phyloP scores from a whole-genome alignment of 2,797 vertebrate genomes.

The Cynodonichthys magdalenae region DNA sequence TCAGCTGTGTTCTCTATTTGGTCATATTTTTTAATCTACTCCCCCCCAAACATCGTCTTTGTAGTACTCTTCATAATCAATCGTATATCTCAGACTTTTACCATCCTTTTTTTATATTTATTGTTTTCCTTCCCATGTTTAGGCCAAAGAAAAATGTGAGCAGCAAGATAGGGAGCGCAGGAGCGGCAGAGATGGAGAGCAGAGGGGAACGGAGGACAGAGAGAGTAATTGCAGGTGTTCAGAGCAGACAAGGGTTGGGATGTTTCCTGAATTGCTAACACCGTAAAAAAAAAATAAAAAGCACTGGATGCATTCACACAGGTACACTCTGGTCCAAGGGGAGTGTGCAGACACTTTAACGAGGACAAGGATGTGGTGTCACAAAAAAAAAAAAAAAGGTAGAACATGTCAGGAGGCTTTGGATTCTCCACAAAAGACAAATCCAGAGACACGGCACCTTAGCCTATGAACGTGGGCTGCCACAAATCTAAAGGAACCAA shows the following conservation, averaged over 20 bases:
- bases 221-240: slow-evolving; percentile 72
- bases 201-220: slow-evolving; percentile 42
- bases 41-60: background rate
- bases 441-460: slow-evolving; percentile 33
- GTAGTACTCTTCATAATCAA: slow-evolving; percentile 16
- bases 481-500: slow-evolving; percentile 57
- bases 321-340: slow-evolving; percentile 43
- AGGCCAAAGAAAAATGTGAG: slow-evolving; percentile 47
- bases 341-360: slow-evolving; percentile 54
- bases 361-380: slow-evolving; percentile 38
- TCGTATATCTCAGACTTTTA: slow-evolving; percentile 10
- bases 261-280: slow-evolving; percentile 71
- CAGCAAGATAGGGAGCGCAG: slow-evolving; percentile 32
- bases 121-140: slow-evolving; percentile 25
- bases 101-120: slow-evolving; percentile 22
- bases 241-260: slow-evolving; percentile 63
- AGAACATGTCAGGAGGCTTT: slow-evolving; percentile 34
- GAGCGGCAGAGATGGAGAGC: slow-evolving; percentile 29
- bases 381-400: slow-evolving; percentile 14
- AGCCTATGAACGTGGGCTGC: slow-evolving; percentile 32
- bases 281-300: slow-evolving; percentile 33
- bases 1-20: background rate
- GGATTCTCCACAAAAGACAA: slow-evolving; percentile 46
- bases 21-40: too few species aligned
- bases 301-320: slow-evolving; percentile 50